These are phyloP conservation scores for Lethocerus indicus DNA, from an alignment of 1,140 invertebrate genomes.

Conservation along the genomic window DNA sequence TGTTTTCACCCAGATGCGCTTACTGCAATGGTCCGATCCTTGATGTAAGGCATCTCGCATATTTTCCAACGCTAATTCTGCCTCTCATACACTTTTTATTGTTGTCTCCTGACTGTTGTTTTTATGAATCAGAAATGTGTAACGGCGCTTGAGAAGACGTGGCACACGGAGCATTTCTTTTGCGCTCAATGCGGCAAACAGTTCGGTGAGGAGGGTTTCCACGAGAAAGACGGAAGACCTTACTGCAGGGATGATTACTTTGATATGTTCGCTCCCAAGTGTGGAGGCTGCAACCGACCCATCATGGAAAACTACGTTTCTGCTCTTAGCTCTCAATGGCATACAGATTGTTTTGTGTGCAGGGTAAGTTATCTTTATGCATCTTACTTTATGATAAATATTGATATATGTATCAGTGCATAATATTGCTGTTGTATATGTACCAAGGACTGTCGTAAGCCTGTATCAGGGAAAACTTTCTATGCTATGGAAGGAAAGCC, in stretches of 20 bases:
- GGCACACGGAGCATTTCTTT: constrained; percentile 99
- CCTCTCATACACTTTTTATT: no score
- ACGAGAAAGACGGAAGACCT: constrained; percentile 84
- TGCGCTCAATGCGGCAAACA: constrained; percentile 95
- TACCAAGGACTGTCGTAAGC: constrained; percentile 72
- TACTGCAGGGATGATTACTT: constrained; percentile 94
- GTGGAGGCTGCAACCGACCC: constrained; percentile 87
- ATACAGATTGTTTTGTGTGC: constrained; percentile 98
- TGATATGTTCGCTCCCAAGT: constrained; percentile 97
- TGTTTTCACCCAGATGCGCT: constrained; percentile 94
- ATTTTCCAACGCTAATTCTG: no score
- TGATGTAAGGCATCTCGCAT: no score
- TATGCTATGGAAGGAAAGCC: constrained; percentile 88
- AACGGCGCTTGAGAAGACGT: constrained; percentile 93
- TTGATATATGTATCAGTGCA: not conserved
- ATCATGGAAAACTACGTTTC: constrained; percentile 99
- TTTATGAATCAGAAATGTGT: constrained; percentile 77
- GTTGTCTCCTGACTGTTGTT: constrained; percentile 23
- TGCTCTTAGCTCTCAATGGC: constrained; percentile 94
- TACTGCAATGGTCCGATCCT: constrained; percentile 97
- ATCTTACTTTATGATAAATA: not conserved
- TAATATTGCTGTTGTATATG: constrained; percentile 1
- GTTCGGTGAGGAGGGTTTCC: constrained; percentile 93
- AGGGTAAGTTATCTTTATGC: constrained; percentile 55
- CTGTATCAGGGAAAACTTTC: constrained; percentile 85